Percentiles rank a stretch among this genome's conserved stretches.
These are phyloP conservation scores for Podarcis raffonei DNA, from an alignment of 2,113 vertebrate species.

Conservation along the genomic window DNA sequence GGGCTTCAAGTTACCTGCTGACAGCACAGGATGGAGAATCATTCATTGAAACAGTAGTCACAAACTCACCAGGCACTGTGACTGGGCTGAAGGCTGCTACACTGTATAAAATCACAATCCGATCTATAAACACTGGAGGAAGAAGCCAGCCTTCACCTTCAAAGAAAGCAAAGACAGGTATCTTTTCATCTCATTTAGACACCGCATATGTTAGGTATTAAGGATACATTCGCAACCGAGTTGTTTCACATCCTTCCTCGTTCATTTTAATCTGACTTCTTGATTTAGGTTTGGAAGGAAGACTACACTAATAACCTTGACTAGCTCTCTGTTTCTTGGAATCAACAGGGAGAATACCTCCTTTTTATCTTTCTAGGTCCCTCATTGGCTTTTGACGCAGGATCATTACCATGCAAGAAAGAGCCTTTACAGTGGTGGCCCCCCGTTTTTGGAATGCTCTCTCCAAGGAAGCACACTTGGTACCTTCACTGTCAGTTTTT, in stretches of 20 bases:
- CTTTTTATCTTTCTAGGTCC: neutral
- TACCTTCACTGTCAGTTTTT: too few species aligned
- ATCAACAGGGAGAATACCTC: neutral
- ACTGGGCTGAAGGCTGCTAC: constrained; percentile 81
- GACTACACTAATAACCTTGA: neutral
- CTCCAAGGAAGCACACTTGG: too few species aligned
- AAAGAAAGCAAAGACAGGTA: constrained; percentile 86
- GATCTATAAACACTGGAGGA: constrained; percentile 84
- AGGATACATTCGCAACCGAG: neutral
- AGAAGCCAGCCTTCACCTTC: constrained; percentile 85
- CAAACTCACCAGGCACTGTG: constrained; percentile 82
- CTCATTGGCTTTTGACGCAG: neutral
- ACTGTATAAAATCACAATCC: constrained; percentile 83
- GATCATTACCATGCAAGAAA: neutral
- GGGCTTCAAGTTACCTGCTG: constrained; percentile 85
- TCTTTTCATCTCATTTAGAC: constrained; percentile 13
- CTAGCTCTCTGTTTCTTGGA: neutral
- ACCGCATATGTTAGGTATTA: neutral
- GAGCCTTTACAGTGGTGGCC: neutral
- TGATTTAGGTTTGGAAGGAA: neutral
- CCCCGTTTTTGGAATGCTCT: too few species aligned
- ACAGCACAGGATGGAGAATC: constrained; percentile 77
- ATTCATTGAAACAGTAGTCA: constrained; percentile 78
- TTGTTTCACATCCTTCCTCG: neutral
- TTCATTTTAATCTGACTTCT: neutral